Evolutionary conservation across 2,888 invertebrate genomes (phyloP), one percentile per base, ranked within the genome.

Genomic region (Erebia ligea): DNA sequence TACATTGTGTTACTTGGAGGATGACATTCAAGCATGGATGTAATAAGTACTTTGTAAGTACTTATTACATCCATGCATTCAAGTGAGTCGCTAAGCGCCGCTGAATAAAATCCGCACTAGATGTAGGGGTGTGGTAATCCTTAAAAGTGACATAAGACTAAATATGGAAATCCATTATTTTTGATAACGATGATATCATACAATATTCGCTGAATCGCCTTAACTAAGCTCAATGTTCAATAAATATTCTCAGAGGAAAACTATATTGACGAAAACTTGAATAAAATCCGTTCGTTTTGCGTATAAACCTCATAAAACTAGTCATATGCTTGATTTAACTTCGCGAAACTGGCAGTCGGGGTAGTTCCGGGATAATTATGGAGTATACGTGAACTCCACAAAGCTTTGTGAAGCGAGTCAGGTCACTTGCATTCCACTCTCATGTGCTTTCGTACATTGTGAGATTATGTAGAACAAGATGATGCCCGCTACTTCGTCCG

Each of bases 291-390:
- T 17, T 21, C 15, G 48, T 61, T 25, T 66, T 17, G 21, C 45
- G 54, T 15, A 61, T 45, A 17, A 67, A 42, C 59, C 50, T 25
- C 17, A 57, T 42, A 61, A 66, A 62, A 56, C 54, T 61, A 59
- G 65, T 19, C 25, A 50, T 42, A 59, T 34, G 52, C 54, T 54
- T 61, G 42, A 70, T 62, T 56, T 69, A 58, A 61, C 61, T 62
- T 62, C 56, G 54, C 19, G 48, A 54, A 66, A 56, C 54, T 70
- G 15, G 66, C 61, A 61, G 69, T 45, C 59, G 11, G 61, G 61
- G 61, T 66, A 62, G 19, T 42, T 67, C 50, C 54, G 66, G 25
- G 61, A 66, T 70, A 67, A 67, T 70, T 70, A 66, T 70, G 61
- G 66, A 61, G 56, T 62, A 34, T 61, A 45, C 56, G 61, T 56